phyloP scores from a whole-genome alignment of 2,888 invertebrate species.

The Machimus atricapillus region DNA sequence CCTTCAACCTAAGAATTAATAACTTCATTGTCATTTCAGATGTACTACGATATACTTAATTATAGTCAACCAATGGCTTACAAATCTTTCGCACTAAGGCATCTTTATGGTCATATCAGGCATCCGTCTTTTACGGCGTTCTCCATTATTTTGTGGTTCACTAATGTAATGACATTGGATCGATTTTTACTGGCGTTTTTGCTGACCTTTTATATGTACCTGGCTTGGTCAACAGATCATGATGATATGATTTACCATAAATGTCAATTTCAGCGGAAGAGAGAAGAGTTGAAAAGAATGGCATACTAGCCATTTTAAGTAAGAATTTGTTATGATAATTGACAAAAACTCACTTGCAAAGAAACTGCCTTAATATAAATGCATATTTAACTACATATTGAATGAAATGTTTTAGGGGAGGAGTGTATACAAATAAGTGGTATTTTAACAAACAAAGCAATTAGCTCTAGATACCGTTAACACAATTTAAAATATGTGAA shows the following conservation, averaged over 20 bases:
- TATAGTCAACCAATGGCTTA: slow-evolving; percentile 64
- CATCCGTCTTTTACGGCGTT: slow-evolving; percentile 71
- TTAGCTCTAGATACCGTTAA: too few species aligned
- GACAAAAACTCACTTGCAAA: background rate
- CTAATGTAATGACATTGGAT: slow-evolving; percentile 71
- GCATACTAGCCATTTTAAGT: background rate
- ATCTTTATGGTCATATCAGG: slow-evolving; percentile 67
- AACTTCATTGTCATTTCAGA: slow-evolving; percentile 51
- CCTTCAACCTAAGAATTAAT: background rate
- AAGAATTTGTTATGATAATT: too few species aligned
- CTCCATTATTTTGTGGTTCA: slow-evolving; percentile 66
- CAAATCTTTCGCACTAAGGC: slow-evolving; percentile 66
- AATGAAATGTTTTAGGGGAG: background rate
- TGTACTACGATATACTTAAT: slow-evolving; percentile 66
- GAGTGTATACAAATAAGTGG: background rate
- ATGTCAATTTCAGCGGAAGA: slow-evolving; percentile 64
- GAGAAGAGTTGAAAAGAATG: slow-evolving; percentile 58
- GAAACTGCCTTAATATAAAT: background rate
- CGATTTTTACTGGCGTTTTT: slow-evolving; percentile 65
- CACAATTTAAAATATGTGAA: too few species aligned
- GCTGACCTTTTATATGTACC: slow-evolving; percentile 67
- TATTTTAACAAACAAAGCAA: too few species aligned
- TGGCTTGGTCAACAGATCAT: slow-evolving; percentile 69
- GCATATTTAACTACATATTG: background rate
- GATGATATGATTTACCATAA: slow-evolving; percentile 67